Conservation (phyloP, 2,888 invertebrate species). For the Amiota minor region DNA sequence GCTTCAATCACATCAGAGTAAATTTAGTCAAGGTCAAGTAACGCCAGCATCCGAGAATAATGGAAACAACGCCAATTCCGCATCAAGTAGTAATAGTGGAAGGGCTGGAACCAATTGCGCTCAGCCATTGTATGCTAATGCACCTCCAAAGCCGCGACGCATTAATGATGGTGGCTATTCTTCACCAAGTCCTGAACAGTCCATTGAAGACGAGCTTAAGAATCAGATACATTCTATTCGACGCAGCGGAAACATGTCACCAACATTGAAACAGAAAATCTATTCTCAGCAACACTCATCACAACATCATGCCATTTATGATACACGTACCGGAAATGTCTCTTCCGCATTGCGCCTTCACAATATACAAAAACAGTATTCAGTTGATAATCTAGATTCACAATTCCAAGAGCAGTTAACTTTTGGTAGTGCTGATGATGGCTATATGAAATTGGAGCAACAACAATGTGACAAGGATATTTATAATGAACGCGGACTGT, state of each 20-base stretch:
- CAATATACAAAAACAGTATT: conserved; percentile 64
- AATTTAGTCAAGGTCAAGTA: conserved; percentile 68
- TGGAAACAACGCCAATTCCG: conserved; percentile 53
- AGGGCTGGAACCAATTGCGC: conserved; percentile 63
- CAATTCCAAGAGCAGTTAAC: conserved; percentile 66
- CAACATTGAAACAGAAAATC: conserved; percentile 65
- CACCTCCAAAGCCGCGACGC: conserved; percentile 89
- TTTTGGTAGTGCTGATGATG: conserved; percentile 41
- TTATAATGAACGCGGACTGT: conserved; percentile 71
- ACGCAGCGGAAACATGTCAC: conserved; percentile 65
- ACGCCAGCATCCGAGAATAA: conserved; percentile 70
- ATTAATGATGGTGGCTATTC: conserved; percentile 84
- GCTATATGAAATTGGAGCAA: conserved; percentile 68
- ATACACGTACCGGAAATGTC: conserved; percentile 74
- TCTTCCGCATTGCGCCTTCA: conserved; percentile 70
- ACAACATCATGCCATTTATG: conserved; percentile 75
- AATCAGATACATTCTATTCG: conserved; percentile 60
- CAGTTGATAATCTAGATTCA: conserved; percentile 64
- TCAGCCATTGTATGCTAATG: conserved; percentile 90
- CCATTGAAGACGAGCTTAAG: conserved; percentile 66
- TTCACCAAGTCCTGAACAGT: conserved; percentile 83
- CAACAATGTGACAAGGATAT: conserved; percentile 67
- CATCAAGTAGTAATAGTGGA: conserved; percentile 58
- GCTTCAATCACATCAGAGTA: conserved; percentile 72
- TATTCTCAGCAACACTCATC: conserved; percentile 60